These are phyloP conservation scores for Mionectes olivaceus DNA, from an alignment of 2,797 vertebrate genomes.

Conservation along the genomic window DNA sequence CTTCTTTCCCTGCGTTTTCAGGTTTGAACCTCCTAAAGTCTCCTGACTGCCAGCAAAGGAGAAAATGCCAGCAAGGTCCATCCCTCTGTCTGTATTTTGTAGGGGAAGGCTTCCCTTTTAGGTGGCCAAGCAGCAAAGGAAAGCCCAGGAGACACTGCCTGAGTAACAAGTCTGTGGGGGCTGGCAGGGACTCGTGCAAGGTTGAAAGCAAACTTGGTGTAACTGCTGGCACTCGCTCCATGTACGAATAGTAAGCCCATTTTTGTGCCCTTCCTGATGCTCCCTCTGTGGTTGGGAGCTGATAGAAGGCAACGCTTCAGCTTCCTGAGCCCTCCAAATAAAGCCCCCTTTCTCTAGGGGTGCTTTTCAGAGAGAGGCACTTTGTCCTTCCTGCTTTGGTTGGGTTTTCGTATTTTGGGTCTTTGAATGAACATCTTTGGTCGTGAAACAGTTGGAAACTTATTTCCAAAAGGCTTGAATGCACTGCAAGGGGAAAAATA, in stretches of 20 bases:
- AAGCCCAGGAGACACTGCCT: not conserved
- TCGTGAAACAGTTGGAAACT: slow-evolving; percentile 17
- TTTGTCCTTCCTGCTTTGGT: slow-evolving; percentile 43
- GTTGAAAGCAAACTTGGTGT: slow-evolving; percentile 27
- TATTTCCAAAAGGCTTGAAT: slow-evolving; percentile 22
- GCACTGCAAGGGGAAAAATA: not conserved
- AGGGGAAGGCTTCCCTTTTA: not conserved
- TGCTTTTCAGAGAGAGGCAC: slow-evolving; percentile 17
- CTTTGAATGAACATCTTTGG: not conserved
- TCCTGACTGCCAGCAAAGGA: not conserved
- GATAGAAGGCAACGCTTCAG: slow-evolving; percentile 37
- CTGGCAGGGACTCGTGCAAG: not conserved
- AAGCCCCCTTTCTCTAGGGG: slow-evolving; percentile 37
- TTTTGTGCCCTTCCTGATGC: slow-evolving; percentile 59
- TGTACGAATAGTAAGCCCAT: slow-evolving; percentile 43
- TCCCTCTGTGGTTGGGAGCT: slow-evolving; percentile 21
- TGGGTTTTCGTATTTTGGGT: slow-evolving; percentile 2
- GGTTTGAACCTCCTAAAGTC: not conserved
- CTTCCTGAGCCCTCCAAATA: slow-evolving; percentile 63
- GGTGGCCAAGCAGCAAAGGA: not conserved
- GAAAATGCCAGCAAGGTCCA: not conserved
- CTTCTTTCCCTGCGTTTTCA: not conserved
- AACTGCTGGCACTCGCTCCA: slow-evolving; percentile 40
- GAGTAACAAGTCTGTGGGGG: not conserved
- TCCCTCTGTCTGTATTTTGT: not conserved